Evolutionary conservation across 2,113 vertebrate species (phyloP), one percentile per base, ranked within the genome.

Genomic region (Peromyscus californicus): DNA sequence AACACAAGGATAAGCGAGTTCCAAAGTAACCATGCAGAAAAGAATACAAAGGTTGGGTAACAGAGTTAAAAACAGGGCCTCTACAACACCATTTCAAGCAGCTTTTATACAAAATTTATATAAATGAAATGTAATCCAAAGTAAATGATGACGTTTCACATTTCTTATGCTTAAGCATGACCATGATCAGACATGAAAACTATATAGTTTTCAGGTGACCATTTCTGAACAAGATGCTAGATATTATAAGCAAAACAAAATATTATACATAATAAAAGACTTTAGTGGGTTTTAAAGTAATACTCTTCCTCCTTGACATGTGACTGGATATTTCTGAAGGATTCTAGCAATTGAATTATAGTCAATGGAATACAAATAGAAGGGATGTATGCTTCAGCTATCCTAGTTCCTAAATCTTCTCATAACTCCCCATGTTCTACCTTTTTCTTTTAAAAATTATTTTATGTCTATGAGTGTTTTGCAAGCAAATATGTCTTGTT

Each of bases 161-260:
- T 22, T 33, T 95, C 83, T 45, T 95, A 10, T 24, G 57, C 22
- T 89, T 57, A 79, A 59, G 9, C 93, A 11, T 88, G 61, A 87
- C 26, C 33, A 90, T 65, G 11, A 45, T 78, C 67, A 61, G 54
- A 42, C 8, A 42, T 83, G 26, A 83, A 39, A 39, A 26, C 57
- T 15, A 24, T 54, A 48, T 59, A 29, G 11, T 59, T 69, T 84
- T n/a, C 39, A 72, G 10, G n/a, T 57, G 51, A 70, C 74, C 79
- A 13, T 93, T 75, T 29, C 29, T 96, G 45, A 94, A 80, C 93
- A 85, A 96, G 22, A 19, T 85, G 24, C 17, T 72, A 80, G 48
- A 45, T 13, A 95, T 91, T 70, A 90, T 45, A 91, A 78, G 7
- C 57, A 89, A 45, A 93, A 88, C 39, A 91, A 85, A 3, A 12